Conservation (phyloP, 2,113 vertebrate genomes). For the Catharus fuscescens region DNA sequence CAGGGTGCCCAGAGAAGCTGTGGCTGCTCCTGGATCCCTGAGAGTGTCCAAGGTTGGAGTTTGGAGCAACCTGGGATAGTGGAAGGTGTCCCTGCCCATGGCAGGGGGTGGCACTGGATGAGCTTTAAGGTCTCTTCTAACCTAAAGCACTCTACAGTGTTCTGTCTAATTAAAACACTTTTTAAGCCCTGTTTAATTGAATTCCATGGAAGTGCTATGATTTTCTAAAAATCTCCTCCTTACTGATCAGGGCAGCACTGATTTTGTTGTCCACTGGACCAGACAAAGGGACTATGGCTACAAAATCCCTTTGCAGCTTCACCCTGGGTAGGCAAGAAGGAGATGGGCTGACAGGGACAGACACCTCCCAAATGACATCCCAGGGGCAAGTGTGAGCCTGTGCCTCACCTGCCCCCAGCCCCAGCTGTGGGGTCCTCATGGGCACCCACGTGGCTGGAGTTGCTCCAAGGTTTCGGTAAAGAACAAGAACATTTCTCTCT, state of each 20-base stretch:
- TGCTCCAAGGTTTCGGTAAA: neutral
- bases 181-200: neutral
- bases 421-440: rapidly evolving
- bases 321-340: neutral
- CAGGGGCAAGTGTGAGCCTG: rapidly evolving
- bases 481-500: neutral
- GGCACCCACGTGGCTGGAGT: neutral
- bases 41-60: neutral
- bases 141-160: neutral
- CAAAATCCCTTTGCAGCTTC: neutral
- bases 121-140: neutral
- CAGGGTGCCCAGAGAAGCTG: neutral
- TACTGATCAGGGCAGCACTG: neutral
- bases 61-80: rapidly evolving
- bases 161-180: neutral
- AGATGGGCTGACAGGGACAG: neutral
- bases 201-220: neutral
- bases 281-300: neutral
- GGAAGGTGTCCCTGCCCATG: neutral
- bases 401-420: neutral
- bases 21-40: neutral
- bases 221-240: neutral
- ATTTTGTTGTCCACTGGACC: neutral
- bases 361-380: neutral
- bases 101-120: neutral